Base-by-base conservation (phyloP, 2,888 invertebrate genomes). In the Danaus chrysippus region DNA sequence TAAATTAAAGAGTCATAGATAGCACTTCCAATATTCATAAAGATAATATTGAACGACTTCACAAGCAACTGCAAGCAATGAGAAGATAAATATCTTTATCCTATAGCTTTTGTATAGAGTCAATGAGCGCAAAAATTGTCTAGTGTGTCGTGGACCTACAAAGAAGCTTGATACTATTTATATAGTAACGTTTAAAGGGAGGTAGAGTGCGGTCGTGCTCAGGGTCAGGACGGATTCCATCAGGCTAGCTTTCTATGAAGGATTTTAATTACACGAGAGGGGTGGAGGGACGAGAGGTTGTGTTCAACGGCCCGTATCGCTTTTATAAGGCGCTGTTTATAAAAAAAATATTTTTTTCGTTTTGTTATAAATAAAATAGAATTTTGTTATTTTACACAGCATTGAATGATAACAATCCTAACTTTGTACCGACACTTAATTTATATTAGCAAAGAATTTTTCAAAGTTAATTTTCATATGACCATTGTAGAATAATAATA, bases 241-340 rank as follows among this genome's bases (percentile, higher is more conserved):
- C 85, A 86, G 84, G 83, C 86, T 79, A 78, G 82, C 84, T 86
- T 86, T 85, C 87, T 86, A 85, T 89, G 89, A 87, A 90, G 87
- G 89, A 88, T 89, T 90, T 89, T 90, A 91, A 91, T 91, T 90
- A 90, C 87, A 82, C 79, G 77, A 82, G 77, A 71, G 76, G 23
- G 23, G 23, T 5, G 23, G 23, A 8, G 23, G 23, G 23, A 3
- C 5, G 23, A 8, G 23, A 8, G 23, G 1, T 23, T 23, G 6
- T 73, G 86, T 81, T 86, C 82, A 88, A 85, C 71, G 86, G 82
- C 84, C 86, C 83, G 74, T 71, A 74, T 75, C 77, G 78, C 78
- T 77, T 72, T 73, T 69, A 71, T 77, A 66, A 62, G 64, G 54
- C 56, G 63, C 67, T 65, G 69, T 67, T 69, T 34, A 34, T 34